phyloP scores from a whole-genome alignment of 1,140 invertebrate species.

The Trissolcus basalis region DNA sequence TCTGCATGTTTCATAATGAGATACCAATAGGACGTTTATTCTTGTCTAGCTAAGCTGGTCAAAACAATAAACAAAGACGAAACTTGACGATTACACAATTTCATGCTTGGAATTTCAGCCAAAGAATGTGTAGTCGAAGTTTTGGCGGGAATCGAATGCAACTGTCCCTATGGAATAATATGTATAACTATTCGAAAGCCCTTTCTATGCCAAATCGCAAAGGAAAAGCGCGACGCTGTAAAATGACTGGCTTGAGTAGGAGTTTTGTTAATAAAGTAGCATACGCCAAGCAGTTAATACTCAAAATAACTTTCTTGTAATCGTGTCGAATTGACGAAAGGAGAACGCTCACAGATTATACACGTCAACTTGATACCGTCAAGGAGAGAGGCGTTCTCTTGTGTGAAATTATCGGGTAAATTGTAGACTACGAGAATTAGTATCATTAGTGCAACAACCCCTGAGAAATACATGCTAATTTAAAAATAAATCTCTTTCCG shows the following conservation, averaged over 20 bases:
- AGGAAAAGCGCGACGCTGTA: constrained; percentile 10
- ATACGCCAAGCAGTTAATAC: constrained; percentile 16
- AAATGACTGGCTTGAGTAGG: constrained; percentile 9
- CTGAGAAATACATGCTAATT: too few species aligned
- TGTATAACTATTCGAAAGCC: constrained; percentile 23
- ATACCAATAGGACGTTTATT: too few species aligned
- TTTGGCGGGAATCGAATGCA: constrained; percentile 25
- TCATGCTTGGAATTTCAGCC: constrained; percentile 10
- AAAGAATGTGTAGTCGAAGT: constrained; percentile 20
- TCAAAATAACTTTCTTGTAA: constrained; percentile 18
- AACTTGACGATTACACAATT: constrained; percentile 20
- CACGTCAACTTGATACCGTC: background rate
- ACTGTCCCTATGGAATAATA: constrained; percentile 15
- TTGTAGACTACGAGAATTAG: background rate
- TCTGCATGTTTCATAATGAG: too few species aligned
- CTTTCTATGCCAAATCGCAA: constrained; percentile 6
- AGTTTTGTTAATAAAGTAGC: constrained; percentile 29
- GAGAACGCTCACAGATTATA: constrained; percentile 5
- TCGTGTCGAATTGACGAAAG: constrained; percentile 12
- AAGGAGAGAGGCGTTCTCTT: background rate
- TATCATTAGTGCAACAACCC: background rate
- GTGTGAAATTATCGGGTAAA: background rate
- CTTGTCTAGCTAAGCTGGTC: background rate
- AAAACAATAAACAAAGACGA: constrained; percentile 27
- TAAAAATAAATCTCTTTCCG: too few species aligned